Evolutionary conservation across 2,888 invertebrate genomes (phyloP).

Genomic region (Rhorus exstirpatorius): DNA sequence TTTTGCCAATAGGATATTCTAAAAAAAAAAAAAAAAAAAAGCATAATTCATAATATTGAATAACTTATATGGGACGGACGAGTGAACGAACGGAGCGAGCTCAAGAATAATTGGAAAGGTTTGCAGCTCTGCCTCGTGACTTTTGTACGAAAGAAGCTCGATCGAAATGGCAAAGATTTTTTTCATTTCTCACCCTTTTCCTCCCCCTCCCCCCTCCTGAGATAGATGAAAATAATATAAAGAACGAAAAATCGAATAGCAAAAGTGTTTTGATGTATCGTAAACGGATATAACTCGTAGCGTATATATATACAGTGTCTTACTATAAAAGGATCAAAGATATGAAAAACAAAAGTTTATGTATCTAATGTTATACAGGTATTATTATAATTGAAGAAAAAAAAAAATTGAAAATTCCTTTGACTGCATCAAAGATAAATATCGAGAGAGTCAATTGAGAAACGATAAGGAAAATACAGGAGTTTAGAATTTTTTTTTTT

Average conservation of each 20-base stretch:
- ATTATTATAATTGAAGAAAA: conserved; percentile 14
- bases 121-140: too few species aligned
- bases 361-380: conserved; percentile 40
- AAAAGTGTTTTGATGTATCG: conserved; percentile 59
- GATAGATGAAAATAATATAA: conserved; percentile 10
- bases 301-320: conserved; percentile 56
- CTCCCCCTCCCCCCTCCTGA: conserved; percentile 11
- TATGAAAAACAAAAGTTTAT: conserved; percentile 2
- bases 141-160: neutral
- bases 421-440: conserved; percentile 44
- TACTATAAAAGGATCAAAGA: conserved; percentile 48
- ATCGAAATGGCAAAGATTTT: conserved; percentile 5
- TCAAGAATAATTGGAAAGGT: too few species aligned
- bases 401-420: conserved; percentile 21
- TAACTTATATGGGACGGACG: too few species aligned
- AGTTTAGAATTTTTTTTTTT: conserved; percentile 16
- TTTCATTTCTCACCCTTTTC: neutral
- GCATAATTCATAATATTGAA: too few species aligned
- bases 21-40: too few species aligned
- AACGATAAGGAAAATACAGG: neutral
- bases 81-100: too few species aligned
- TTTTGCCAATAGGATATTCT: too few species aligned
- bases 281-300: conserved; percentile 62
- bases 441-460: conserved; percentile 50
- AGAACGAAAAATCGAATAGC: conserved; percentile 35